These are phyloP conservation scores for Talpa occidentalis DNA, from an alignment of 2,113 vertebrate species.

Conservation along the genomic window DNA sequence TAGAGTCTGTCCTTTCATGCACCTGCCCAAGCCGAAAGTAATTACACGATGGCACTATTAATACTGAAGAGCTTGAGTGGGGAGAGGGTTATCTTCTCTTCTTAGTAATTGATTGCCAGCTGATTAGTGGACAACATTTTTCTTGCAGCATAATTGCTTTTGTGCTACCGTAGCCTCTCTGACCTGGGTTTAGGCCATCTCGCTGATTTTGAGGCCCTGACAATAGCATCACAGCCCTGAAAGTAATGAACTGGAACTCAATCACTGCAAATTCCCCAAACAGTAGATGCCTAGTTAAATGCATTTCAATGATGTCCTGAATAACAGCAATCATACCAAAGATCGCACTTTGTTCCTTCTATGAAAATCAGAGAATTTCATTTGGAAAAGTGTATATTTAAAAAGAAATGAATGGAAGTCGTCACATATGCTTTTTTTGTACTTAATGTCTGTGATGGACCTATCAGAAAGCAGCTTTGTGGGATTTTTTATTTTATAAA, in stretches of 20 bases:
- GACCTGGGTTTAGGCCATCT: conserved; percentile 85
- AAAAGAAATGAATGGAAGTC: conserved; percentile 67
- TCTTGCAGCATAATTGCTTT: conserved; percentile 90
- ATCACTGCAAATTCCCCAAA: conserved; percentile 81
- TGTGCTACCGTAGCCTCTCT: conserved; percentile 85
- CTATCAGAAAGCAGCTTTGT: not conserved
- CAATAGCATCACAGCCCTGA: conserved; percentile 79
- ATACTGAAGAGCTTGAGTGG: conserved; percentile 88
- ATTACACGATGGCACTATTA: conserved; percentile 92
- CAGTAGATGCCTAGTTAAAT: conserved; percentile 85
- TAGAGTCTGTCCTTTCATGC: conserved; percentile 89
- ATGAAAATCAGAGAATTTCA: conserved; percentile 48
- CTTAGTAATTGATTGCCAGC: conserved; percentile 91
- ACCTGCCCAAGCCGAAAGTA: conserved; percentile 90
- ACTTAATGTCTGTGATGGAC: conserved; percentile 50
- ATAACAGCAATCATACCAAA: conserved; percentile 75
- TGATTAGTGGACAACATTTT: conserved; percentile 92
- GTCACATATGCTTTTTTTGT: conserved; percentile 39
- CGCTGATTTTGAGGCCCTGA: conserved; percentile 83
- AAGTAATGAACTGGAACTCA: conserved; percentile 89
- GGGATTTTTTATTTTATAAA: not conserved
- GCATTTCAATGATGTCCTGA: conserved; percentile 79
- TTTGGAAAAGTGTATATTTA: conserved; percentile 64
- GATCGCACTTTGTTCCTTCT: conserved; percentile 51
- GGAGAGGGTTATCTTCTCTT: conserved; percentile 90